Conservation (phyloP, 2,113 vertebrate species). For the Sinocyclocheilus anophthalmus region DNA sequence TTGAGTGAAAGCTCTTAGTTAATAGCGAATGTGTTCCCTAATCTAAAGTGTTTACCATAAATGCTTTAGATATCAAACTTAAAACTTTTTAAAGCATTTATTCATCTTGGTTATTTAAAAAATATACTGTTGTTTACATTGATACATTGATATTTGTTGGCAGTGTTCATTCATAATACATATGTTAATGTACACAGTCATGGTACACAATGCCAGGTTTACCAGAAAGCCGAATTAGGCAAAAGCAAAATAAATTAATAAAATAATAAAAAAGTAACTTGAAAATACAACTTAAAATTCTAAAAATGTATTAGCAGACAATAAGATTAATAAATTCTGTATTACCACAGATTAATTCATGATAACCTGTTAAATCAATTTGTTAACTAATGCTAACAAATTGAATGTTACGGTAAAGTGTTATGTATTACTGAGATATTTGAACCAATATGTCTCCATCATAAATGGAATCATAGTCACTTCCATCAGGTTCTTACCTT, state of each 20-base stretch:
- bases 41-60: too few species aligned
- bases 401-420: not conserved
- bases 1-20: too few species aligned
- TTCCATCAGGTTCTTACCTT: conserved; percentile 77
- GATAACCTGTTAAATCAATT: not conserved
- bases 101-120: not conserved
- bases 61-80: not conserved
- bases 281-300: not conserved
- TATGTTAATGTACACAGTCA: not conserved
- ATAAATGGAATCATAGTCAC: not conserved
- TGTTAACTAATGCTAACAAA: not conserved
- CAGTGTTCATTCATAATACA: not conserved
- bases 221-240: not conserved
- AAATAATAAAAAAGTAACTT: not conserved
- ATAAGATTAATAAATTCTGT: not conserved
- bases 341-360: not conserved
- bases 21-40: too few species aligned
- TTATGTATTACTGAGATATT: not conserved
- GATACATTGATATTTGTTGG: not conserved
- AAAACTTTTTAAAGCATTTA: not conserved
- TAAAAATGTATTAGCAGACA: not conserved
- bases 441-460: not conserved
- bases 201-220: not conserved
- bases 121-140: not conserved
- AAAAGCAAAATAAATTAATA: not conserved